Percentiles rank a stretch among this genome's conserved stretches.
These are phyloP conservation scores for Strigamia transsilvanica DNA, from an alignment of 2,888 invertebrate genomes.

Conservation along the genomic window DNA sequence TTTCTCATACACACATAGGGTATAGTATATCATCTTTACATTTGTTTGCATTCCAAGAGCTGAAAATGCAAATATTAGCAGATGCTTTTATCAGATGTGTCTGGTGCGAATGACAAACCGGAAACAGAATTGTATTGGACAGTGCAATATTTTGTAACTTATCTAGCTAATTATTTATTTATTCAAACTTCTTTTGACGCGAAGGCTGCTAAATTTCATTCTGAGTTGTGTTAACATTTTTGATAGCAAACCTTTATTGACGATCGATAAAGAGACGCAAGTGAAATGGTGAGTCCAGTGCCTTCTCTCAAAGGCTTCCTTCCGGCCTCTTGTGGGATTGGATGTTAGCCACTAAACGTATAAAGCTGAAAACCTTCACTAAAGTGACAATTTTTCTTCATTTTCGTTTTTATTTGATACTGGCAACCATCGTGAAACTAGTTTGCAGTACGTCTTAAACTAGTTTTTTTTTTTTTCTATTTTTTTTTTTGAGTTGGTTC, in stretches of 20 bases:
- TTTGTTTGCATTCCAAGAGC: neutral
- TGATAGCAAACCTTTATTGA: conserved; percentile 35
- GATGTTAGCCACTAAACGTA: conserved; percentile 41
- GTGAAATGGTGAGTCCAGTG: conserved; percentile 49
- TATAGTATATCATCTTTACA: too few species aligned
- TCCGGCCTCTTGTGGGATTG: conserved; percentile 49
- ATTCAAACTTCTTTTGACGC: neutral
- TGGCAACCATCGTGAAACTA: conserved; percentile 26
- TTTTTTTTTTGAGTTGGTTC: neutral
- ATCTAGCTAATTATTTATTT: neutral
- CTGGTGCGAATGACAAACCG: too few species aligned
- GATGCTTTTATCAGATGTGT: neutral
- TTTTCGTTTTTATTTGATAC: conserved; percentile 42
- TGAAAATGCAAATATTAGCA: neutral
- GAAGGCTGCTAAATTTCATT: conserved; percentile 1
- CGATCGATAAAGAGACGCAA: conserved; percentile 47
- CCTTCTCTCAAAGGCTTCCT: conserved; percentile 48
- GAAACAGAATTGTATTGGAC: neutral
- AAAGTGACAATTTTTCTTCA: conserved; percentile 49
- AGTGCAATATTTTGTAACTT: neutral
- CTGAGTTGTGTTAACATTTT: conserved; percentile 45
- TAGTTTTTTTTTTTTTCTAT: neutral
- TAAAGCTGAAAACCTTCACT: conserved; percentile 43
- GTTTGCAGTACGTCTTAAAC: neutral
- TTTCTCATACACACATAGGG: too few species aligned